phyloP scores from a whole-genome alignment of 2,113 vertebrate genomes.

The Triplophysa rosa region DNA sequence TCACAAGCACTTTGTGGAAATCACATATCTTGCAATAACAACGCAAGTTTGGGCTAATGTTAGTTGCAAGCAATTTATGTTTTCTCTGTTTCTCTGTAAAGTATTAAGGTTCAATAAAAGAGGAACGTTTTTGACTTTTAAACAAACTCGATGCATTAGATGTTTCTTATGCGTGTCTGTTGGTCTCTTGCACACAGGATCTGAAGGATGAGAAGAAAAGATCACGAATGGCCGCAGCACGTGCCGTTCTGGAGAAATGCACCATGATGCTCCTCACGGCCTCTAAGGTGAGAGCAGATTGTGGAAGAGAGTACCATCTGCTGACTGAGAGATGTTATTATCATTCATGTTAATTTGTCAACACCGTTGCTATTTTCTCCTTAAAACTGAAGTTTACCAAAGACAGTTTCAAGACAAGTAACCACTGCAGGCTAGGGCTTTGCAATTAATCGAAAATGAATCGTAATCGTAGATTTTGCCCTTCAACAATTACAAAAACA shows the following conservation, averaged over 20 bases:
- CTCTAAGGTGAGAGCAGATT: constrained; percentile 84
- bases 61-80: background rate
- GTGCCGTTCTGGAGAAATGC: constrained; percentile 96
- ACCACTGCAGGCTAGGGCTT: too few relatives aligned
- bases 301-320: constrained; percentile 30
- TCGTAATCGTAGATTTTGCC: too few relatives aligned
- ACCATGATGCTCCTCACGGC: constrained; percentile 99
- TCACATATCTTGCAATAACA: too few relatives aligned
- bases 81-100: background rate
- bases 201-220: constrained; percentile 98
- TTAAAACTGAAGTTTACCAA: too few relatives aligned
- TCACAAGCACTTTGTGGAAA: constrained; percentile 6
- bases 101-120: background rate
- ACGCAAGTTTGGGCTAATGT: too few relatives aligned
- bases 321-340: constrained; percentile 4
- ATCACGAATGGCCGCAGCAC: constrained; percentile 93
- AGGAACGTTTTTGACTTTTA: background rate
- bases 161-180: constrained; percentile 2
- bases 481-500: too few relatives aligned
- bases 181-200: constrained; percentile 76
- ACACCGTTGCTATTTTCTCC: too few relatives aligned
- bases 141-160: background rate
- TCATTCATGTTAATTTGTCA: constrained; percentile 1
- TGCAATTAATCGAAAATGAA: too few relatives aligned
- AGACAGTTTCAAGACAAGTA: too few relatives aligned